Conservation (phyloP, 1,140 invertebrate genomes). For the Euura saliciscinereae region DNA sequence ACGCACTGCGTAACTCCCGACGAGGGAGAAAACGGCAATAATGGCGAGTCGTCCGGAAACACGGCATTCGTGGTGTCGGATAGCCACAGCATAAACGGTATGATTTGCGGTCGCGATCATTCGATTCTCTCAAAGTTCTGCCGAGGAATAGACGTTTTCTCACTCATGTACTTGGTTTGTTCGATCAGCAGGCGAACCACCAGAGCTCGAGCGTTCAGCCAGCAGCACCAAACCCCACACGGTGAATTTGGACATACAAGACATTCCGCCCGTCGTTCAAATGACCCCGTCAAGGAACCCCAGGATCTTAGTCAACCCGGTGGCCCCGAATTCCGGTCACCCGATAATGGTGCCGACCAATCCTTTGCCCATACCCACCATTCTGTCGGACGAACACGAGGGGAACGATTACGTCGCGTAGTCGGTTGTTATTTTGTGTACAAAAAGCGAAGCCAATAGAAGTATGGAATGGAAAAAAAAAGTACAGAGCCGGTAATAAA, state of each 20-base stretch:
- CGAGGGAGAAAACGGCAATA: slow-evolving; percentile 21
- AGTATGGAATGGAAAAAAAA: background rate
- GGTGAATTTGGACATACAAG: slow-evolving; percentile 42
- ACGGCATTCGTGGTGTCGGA: slow-evolving; percentile 45
- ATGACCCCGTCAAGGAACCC: slow-evolving; percentile 24
- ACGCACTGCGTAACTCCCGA: slow-evolving; percentile 25
- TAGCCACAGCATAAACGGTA: slow-evolving; percentile 54
- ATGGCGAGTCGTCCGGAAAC: slow-evolving; percentile 32
- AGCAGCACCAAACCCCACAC: slow-evolving; percentile 49
- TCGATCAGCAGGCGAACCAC: slow-evolving; percentile 40
- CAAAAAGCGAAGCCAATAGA: slow-evolving; percentile 10
- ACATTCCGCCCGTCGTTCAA: slow-evolving; percentile 34
- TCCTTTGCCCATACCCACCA: slow-evolving; percentile 13
- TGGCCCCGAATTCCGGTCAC: slow-evolving; percentile 20
- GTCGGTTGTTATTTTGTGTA: slow-evolving; percentile 15
- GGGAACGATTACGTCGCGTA: slow-evolving; percentile 35
- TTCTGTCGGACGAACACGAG: slow-evolving; percentile 23
- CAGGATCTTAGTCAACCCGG: slow-evolving; percentile 15
- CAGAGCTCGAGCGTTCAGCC: slow-evolving; percentile 46
- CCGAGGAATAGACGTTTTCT: background rate
- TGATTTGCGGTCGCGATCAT: slow-evolving; percentile 12
- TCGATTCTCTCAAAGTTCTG: background rate
- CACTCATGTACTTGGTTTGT: background rate
- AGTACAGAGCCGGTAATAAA: background rate
- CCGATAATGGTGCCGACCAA: slow-evolving; percentile 13